Base-by-base conservation (phyloP, 2,797 vertebrate species). In the Apogon talboti region DNA sequence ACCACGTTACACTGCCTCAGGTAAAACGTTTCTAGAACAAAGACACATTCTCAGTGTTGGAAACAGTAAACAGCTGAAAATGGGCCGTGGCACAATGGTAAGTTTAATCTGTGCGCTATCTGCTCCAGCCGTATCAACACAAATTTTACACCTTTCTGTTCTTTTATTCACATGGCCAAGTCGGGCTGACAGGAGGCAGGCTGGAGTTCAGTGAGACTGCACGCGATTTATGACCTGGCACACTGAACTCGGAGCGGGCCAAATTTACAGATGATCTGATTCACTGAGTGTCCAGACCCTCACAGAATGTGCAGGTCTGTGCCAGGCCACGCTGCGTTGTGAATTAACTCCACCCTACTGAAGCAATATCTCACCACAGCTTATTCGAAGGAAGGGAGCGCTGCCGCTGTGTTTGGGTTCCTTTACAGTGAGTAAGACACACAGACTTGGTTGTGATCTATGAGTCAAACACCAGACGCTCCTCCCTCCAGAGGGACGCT, bases 141-240 rank as follows among this genome's bases (percentile, higher is more conserved):
- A 53, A 2, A 57, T 71, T 79, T 85, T 78, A 81, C 75, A 89
- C 84, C 82, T 78, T 55, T 81, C 68, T 30, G 38, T 55, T 76
- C 30, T 66, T 49, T 46, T 46, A 16, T 67, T 72, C 59, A 70
- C 65, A 15, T 33, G 67, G 71, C 73, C 68, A 14, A 69, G 75
- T 33, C 3, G 40, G 65, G 61, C 71, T 74, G 85, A 86, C 82
- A 80, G 76, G 64, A 61, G 74, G 79, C 71, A 51, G 79, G 72
- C 75, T 54, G 54, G 14, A 83, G 69, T 78, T 81, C 72, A 74
- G 45, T 11, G 66, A 79, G 78, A 75, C 74, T 16, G 64, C 82
- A 81, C 66, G 66, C 78, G 53, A 87, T 89, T 89, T 87, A 83
- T 70, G 81, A 81, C 66, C 84, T 85, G 84, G 81, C 85, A 75